Evolutionary conservation across 1,140 invertebrate genomes (phyloP).

Genomic region (Helicoverpa armigera): DNA sequence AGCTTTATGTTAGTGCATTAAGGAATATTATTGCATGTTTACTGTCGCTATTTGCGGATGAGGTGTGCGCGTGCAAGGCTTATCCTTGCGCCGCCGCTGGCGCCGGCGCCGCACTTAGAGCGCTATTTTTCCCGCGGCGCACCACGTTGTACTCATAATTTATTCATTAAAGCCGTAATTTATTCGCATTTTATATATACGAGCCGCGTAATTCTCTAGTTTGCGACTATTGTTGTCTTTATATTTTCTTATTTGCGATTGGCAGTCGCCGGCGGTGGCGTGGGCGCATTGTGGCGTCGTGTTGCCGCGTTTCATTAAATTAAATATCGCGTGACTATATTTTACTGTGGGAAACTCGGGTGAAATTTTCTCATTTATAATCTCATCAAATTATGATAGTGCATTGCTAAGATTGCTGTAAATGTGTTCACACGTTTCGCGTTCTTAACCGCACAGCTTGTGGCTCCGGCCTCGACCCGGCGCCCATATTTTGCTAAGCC

Average conservation of each 20-base stretch:
- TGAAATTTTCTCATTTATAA: conserved; percentile 51
- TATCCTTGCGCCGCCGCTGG: conserved; percentile 73
- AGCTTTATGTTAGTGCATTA: conserved; percentile 55
- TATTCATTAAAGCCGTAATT: conserved; percentile 82
- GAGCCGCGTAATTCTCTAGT: conserved; percentile 70
- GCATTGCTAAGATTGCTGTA: conserved; percentile 28
- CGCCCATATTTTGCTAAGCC: conserved; percentile 50
- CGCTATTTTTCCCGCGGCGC: conserved; percentile 78
- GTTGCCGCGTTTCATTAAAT: conserved; percentile 55
- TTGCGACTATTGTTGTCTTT: conserved; percentile 69
- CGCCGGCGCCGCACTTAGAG: conserved; percentile 81
- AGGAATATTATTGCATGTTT: conserved; percentile 57
- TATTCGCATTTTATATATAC: conserved; percentile 70
- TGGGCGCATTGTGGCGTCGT: conserved; percentile 56
- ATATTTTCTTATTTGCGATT: conserved; percentile 65
- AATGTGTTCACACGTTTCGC: conserved; percentile 38
- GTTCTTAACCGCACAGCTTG: conserved; percentile 30
- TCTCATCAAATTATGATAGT: conserved; percentile 16
- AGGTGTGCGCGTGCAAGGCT: conserved; percentile 65
- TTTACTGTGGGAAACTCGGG: conserved; percentile 59
- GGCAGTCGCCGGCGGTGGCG: conserved; percentile 51
- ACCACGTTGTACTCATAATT: conserved; percentile 75
- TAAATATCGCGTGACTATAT: conserved; percentile 63
- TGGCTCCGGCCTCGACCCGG: conserved; percentile 53
- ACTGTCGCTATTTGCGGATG: conserved; percentile 52